Evolutionary conservation across 1,140 invertebrate genomes (phyloP).

Genomic region (Macrosteles quadrilineatus): DNA sequence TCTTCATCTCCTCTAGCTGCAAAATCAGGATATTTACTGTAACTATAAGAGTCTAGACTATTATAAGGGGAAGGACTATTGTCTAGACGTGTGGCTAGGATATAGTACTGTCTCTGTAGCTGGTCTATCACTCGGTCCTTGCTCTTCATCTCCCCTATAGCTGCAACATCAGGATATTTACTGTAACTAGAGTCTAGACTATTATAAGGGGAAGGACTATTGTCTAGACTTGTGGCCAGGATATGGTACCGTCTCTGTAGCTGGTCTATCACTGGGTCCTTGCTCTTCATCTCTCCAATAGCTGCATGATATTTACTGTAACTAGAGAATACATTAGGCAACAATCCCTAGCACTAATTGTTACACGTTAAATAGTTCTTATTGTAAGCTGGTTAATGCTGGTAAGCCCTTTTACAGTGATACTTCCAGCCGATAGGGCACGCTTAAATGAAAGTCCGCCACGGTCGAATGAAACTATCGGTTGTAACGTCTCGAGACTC

Average conservation of each 20-base stretch:
- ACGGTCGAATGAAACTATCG: no score
- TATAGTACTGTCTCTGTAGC: conserved; percentile 21
- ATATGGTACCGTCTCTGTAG: conserved; percentile 22
- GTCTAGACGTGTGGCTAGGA: neutral
- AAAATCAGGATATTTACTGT: neutral
- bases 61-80: neutral
- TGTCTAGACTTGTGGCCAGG: neutral
- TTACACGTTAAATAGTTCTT: no score
- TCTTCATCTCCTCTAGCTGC: conserved; percentile 32
- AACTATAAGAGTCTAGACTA: no score
- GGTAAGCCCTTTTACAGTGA: no score
- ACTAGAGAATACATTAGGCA: no score
- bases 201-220: neutral
- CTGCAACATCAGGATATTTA: conserved; percentile 18
- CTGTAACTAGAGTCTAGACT: no score
- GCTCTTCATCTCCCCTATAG: conserved; percentile 31
- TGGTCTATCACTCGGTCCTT: conserved; percentile 21
- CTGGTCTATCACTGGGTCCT: conserved; percentile 13
- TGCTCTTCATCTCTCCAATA: conserved; percentile 32
- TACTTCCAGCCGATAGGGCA: no score
- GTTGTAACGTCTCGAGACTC: neutral
- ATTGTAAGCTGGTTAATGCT: no score
- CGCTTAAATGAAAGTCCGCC: no score
- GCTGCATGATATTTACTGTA: no score
- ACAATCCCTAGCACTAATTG: no score